Conservation (phyloP, 2,113 vertebrate species). For the Panurus biarmicus region DNA sequence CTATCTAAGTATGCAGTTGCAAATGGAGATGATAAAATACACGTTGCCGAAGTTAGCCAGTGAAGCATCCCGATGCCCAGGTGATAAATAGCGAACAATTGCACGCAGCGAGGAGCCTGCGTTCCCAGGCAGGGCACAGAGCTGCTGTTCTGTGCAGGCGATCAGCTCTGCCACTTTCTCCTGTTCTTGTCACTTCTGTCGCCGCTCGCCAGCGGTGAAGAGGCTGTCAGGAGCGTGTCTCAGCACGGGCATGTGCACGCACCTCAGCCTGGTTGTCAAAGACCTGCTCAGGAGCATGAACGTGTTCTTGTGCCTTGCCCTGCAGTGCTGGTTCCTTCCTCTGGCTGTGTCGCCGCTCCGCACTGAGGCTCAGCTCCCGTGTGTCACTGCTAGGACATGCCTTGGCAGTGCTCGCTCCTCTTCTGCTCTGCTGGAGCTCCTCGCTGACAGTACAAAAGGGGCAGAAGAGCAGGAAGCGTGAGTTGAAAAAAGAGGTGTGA, state of each 20-base stretch:
- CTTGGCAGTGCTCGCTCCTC: not conserved
- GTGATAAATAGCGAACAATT: not conserved
- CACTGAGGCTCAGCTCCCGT: not conserved
- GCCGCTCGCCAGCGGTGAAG: accelerated
- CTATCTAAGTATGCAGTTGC: not conserved
- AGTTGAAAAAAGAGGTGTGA: not conserved
- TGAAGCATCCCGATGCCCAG: not conserved
- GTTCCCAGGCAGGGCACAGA: not conserved
- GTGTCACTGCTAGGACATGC: not conserved
- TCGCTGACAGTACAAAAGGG: not conserved
- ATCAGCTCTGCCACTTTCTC: not conserved
- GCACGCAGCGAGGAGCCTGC: not conserved
- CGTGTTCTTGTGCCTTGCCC: not conserved
- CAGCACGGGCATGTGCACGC: not conserved
- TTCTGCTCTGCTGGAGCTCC: not conserved
- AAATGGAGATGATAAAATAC: not conserved
- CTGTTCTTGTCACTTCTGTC: not conserved
- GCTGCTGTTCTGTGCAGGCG: not conserved
- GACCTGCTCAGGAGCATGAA: not conserved
- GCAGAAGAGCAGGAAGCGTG: not conserved
- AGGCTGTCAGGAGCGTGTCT: not conserved
- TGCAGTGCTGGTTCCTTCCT: not conserved
- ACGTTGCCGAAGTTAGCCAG: not conserved
- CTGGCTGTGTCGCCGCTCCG: not conserved
- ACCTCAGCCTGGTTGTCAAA: not conserved